Conservation (phyloP, 2,888 invertebrate species). For the Orthosia cruda region DNA sequence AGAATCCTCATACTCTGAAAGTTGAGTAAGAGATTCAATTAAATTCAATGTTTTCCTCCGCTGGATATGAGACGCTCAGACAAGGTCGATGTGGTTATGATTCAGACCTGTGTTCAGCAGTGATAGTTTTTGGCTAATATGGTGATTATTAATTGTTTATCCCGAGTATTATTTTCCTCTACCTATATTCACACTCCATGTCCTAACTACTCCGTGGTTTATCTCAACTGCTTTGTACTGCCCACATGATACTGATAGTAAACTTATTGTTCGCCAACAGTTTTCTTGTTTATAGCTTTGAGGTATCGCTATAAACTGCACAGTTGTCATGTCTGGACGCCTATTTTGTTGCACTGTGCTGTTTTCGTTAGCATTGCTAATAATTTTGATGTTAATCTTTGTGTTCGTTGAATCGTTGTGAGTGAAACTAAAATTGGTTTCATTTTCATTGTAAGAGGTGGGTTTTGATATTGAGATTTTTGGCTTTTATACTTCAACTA, state of each 20-base stretch:
- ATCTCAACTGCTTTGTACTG: slow-evolving; percentile 62
- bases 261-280: slow-evolving; percentile 69
- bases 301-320: slow-evolving; percentile 60
- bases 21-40: no score
- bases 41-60: no score
- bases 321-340: slow-evolving; percentile 59
- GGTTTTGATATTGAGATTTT: background rate
- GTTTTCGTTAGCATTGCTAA: slow-evolving; percentile 35
- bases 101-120: no score
- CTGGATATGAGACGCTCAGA: no score
- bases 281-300: slow-evolving; percentile 70
- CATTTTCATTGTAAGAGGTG: background rate
- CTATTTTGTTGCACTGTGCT: slow-evolving; percentile 55
- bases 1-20: no score
- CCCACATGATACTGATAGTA: slow-evolving; percentile 69
- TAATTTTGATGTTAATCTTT: slow-evolving; percentile 33
- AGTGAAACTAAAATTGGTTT: background rate
- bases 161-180: no score
- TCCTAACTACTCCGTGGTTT: slow-evolving; percentile 4
- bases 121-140: no score
- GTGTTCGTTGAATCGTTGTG: background rate
- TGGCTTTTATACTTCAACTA: no score
- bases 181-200: slow-evolving; percentile 5
- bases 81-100: no score
- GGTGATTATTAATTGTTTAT: no score